Evolutionary conservation across 1,140 invertebrate genomes (phyloP).

Genomic region (Meloidogyne hapla): DNA sequence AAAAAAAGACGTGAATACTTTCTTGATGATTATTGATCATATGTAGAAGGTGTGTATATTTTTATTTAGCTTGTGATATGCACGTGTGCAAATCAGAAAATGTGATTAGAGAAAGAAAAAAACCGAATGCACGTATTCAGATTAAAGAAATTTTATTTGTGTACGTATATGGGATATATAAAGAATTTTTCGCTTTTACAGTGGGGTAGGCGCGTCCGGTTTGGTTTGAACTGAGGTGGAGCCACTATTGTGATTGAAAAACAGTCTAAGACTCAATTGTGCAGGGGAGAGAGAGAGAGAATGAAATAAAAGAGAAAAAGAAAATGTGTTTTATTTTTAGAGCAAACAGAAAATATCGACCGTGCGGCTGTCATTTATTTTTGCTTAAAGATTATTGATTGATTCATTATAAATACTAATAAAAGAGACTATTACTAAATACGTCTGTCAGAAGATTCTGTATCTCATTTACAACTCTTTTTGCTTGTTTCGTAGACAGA

Average conservation of each 20-base stretch:
- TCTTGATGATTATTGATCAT: slow-evolving; percentile 4
- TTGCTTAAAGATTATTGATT: neutral
- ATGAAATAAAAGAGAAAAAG: slow-evolving; percentile 6
- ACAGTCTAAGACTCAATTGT: too few relatives aligned
- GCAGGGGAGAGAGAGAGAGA: slow-evolving; percentile 13
- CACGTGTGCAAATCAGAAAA: neutral
- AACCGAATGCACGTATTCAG: neutral
- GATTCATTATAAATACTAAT: neutral
- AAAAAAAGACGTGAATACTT: neutral
- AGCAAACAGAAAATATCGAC: neutral
- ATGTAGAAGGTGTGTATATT: neutral
- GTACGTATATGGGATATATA: too few relatives aligned
- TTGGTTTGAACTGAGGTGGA: too few relatives aligned
- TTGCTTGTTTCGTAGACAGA: neutral
- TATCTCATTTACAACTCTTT: neutral
- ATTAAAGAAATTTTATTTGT: too few relatives aligned
- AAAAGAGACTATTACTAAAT: too few relatives aligned
- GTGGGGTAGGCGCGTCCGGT: too few relatives aligned
- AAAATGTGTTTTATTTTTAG: neutral
- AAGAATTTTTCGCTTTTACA: too few relatives aligned
- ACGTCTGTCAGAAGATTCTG: neutral
- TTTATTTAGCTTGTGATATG: neutral
- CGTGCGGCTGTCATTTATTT: neutral
- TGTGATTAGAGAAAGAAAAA: neutral
- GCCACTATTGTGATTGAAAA: too few relatives aligned